A percentile compares a stretch with the other conserved stretches of the same genome.
These are phyloP conservation scores for Peromyscus nudipes DNA, from an alignment of 2,797 vertebrate species.

Conservation along the genomic window DNA sequence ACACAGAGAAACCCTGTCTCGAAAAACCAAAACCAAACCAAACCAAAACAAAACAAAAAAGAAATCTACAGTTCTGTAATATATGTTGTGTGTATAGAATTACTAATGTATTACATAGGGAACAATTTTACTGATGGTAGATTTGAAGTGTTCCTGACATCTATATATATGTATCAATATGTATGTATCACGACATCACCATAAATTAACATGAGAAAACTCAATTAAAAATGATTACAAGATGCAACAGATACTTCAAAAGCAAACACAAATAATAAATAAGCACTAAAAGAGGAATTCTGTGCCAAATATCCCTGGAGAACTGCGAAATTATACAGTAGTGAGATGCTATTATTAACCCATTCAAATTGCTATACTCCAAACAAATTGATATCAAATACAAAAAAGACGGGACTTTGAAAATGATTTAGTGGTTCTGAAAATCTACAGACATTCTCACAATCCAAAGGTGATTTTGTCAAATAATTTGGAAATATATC, in stretches of 20 bases:
- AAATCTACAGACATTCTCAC: not conserved
- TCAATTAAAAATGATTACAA: not conserved
- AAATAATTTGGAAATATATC: not conserved
- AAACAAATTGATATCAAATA: not conserved
- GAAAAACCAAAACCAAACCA: too few relatives aligned
- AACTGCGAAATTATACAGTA: not conserved
- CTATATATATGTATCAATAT: not conserved
- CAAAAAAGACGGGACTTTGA: not conserved
- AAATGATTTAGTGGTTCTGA: not conserved
- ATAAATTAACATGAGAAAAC: not conserved
- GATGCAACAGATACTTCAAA: not conserved
- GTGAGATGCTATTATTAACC: not conserved
- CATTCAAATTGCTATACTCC: not conserved
- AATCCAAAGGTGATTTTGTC: not conserved
- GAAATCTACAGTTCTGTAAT: not conserved
- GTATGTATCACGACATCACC: not conserved
- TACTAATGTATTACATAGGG: not conserved
- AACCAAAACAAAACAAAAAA: too few relatives aligned
- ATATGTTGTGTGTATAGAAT: not conserved
- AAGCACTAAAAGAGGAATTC: not conserved
- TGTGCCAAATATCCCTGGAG: fast-evolving
- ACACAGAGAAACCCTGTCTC: too few relatives aligned
- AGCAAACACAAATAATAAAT: not conserved
- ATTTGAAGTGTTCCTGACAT: not conserved
- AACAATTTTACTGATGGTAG: not conserved